phyloP scores from a whole-genome alignment of 2,888 invertebrate genomes.

The Vandiemenella viatica region DNA sequence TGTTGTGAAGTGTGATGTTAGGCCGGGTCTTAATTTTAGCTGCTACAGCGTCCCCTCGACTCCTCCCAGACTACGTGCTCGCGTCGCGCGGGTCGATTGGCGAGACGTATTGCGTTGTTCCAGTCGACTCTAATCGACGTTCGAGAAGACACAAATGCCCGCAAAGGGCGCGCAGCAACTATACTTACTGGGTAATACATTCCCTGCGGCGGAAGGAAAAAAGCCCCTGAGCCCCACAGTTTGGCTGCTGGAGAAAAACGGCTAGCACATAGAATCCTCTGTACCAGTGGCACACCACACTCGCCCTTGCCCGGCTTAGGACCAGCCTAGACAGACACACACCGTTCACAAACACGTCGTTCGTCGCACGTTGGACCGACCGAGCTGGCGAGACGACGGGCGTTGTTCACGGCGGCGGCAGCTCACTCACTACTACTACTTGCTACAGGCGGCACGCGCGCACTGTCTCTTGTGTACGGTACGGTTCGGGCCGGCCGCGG shows the following conservation, averaged over 20 bases:
- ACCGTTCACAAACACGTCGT: background rate
- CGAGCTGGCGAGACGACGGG: too few species aligned
- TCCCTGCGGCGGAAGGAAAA: slow-evolving; percentile 92
- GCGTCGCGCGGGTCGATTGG: background rate
- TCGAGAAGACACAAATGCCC: too few species aligned
- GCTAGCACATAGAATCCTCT: slow-evolving; percentile 17
- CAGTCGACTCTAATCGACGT: background rate
- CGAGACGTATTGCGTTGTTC: background rate
- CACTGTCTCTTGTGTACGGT: too few species aligned
- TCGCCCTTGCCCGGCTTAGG: slow-evolving; percentile 1
- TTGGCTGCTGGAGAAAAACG: slow-evolving; percentile 51
- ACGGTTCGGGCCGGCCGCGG: too few species aligned
- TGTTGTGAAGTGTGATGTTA: too few species aligned
- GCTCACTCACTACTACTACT: too few species aligned
- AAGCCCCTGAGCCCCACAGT: slow-evolving; percentile 94
- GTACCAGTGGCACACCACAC: slow-evolving; percentile 13
- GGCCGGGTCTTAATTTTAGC: too few species aligned
- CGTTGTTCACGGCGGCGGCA: too few species aligned
- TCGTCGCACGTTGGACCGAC: background rate
- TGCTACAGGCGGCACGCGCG: too few species aligned
- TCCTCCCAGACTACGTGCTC: background rate
- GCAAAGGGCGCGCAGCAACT: too few species aligned
- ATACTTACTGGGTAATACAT: slow-evolving; percentile 89
- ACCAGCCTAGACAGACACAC: background rate
- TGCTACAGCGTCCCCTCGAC: background rate